phyloP scores from a whole-genome alignment of 2,113 vertebrate species.

The Mastomys coucha region DNA sequence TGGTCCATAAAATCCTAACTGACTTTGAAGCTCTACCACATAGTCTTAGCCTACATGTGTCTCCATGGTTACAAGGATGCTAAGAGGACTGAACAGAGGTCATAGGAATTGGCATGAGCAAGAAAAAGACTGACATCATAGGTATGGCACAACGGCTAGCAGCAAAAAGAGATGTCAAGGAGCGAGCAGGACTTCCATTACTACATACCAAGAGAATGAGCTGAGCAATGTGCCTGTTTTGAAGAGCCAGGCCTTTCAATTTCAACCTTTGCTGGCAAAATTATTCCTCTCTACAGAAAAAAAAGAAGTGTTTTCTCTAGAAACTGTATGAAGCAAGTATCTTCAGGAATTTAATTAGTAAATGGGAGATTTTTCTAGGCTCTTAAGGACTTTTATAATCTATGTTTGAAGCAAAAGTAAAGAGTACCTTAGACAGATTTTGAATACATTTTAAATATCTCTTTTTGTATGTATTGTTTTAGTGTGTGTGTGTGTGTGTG shows the following conservation, averaged over 20 bases:
- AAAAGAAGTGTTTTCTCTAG: slow-evolving; percentile 15
- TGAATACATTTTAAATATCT: background rate
- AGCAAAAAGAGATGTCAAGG: background rate
- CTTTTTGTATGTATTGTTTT: background rate
- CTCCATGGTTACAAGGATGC: background rate
- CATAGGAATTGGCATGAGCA: background rate
- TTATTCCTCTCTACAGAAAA: background rate
- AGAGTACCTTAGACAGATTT: background rate
- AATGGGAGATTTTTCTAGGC: background rate
- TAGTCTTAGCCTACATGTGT: background rate
- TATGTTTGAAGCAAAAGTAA: background rate
- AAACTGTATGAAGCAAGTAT: background rate
- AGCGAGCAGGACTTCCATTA: background rate
- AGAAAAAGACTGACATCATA: background rate
- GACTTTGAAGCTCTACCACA: background rate
- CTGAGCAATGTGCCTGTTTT: background rate
- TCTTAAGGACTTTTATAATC: background rate
- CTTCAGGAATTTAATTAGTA: background rate
- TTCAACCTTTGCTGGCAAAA: background rate
- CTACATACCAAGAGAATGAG: background rate
- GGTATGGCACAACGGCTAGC: background rate
- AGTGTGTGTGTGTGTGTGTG: background rate
- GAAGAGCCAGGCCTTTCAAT: background rate
- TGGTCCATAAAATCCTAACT: background rate
- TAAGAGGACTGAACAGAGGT: background rate